A percentile compares a stretch with the other conserved stretches of the same genome.
These are phyloP conservation scores for Smittia aterrima DNA, from an alignment of 2,888 invertebrate genomes.

Conservation along the genomic window DNA sequence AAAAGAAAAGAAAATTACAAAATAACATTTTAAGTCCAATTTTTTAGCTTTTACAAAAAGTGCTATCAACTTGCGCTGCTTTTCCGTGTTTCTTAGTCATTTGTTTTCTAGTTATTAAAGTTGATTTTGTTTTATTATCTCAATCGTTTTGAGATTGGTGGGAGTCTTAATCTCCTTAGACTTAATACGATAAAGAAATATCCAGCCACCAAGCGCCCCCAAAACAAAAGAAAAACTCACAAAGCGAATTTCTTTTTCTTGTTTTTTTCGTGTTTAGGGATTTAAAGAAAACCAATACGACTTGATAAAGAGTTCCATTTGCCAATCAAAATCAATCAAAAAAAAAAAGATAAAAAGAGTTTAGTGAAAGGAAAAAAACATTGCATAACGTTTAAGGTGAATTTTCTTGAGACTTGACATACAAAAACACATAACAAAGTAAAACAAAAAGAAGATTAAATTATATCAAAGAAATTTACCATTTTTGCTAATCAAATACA, in stretches of 20 bases:
- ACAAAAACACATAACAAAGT: constrained; percentile 27
- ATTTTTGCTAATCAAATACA: constrained; percentile 33
- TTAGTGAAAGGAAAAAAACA: constrained; percentile 24
- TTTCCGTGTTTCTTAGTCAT: constrained; percentile 37
- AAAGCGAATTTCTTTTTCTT: not conserved
- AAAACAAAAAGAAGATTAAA: constrained; percentile 28
- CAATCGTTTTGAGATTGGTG: constrained; percentile 32
- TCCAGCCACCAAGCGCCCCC: constrained; percentile 32
- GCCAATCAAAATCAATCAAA: constrained; percentile 42
- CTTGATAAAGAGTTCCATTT: constrained; percentile 39
- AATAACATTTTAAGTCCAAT: constrained; percentile 37
- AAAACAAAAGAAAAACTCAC: constrained; percentile 16
- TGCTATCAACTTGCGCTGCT: constrained; percentile 38
- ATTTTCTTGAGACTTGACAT: constrained; percentile 39
- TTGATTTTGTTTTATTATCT: constrained; percentile 7
- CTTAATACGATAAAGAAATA: constrained; percentile 20
- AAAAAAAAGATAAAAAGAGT: not conserved
- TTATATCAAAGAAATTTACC: constrained; percentile 25
- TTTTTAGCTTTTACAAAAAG: constrained; percentile 41
- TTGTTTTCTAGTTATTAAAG: constrained; percentile 41
- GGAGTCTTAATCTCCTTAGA: constrained; percentile 39
- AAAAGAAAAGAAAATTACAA: constrained; percentile 25
- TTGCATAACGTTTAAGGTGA: constrained; percentile 35
- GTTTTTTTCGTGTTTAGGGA: constrained; percentile 12
- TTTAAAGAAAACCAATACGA: constrained; percentile 22